phyloP scores from a whole-genome alignment of 2,113 vertebrate species.

The Anser cygnoides region DNA sequence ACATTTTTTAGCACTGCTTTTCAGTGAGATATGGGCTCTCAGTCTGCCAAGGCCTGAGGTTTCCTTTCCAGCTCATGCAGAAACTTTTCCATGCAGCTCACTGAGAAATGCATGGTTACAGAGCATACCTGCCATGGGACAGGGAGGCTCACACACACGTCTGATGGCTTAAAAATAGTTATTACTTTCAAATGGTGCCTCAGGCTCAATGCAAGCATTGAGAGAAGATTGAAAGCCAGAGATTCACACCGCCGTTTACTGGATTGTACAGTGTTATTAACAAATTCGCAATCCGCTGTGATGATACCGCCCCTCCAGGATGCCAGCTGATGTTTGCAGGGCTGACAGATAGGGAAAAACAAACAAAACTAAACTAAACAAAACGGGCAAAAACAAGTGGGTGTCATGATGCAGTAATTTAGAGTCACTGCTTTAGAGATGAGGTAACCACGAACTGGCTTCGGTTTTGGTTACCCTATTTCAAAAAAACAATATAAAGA shows the following conservation, averaged over 20 bases:
- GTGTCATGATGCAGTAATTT: neutral
- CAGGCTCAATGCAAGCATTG: neutral
- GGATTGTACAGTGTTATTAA: neutral
- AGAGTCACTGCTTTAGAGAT: slow-evolving; percentile 7
- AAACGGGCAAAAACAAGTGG: neutral
- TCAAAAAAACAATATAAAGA: neutral
- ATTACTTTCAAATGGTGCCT: neutral
- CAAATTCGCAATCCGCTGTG: neutral
- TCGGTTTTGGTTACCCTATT: neutral
- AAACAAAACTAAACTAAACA: neutral
- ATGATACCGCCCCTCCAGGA: neutral
- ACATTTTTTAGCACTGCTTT: neutral
- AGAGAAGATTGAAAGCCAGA: neutral
- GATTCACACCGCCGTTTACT: neutral
- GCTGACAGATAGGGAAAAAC: neutral
- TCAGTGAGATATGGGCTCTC: neutral
- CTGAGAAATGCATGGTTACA: neutral
- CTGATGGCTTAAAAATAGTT: neutral
- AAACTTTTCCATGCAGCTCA: neutral
- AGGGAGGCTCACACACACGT: neutral
- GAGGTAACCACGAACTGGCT: neutral
- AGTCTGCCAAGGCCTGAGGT: neutral
- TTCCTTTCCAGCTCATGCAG: neutral
- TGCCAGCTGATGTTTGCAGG: neutral
- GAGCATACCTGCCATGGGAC: accelerated